phyloP scores from a whole-genome alignment of 2,113 vertebrate species.

The Chamaea fasciata region DNA sequence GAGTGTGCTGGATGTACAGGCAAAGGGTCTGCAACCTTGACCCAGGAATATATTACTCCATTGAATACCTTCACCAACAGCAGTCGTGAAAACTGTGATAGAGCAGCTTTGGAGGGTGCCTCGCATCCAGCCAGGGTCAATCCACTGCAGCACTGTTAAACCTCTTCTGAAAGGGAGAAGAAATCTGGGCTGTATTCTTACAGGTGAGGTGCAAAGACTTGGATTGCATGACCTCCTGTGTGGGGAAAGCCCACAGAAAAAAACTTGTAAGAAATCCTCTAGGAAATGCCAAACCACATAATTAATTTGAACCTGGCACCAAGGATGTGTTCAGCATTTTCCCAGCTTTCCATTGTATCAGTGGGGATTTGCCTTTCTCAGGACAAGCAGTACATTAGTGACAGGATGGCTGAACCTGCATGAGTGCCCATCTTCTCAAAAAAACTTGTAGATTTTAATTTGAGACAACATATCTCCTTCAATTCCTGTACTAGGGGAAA shows the following conservation, averaged over 20 bases:
- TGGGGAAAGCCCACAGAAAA: background rate
- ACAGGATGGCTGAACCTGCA: background rate
- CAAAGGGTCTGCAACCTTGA: background rate
- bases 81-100: background rate
- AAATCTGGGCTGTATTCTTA: background rate
- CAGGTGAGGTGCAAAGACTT: background rate
- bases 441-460: background rate
- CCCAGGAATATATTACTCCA: background rate
- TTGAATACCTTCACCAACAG: background rate
- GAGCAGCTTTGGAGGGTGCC: background rate
- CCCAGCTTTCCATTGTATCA: background rate
- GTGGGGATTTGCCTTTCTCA: background rate
- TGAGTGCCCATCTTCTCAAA: background rate
- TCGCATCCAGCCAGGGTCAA: background rate
- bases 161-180: background rate
- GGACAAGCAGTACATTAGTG: background rate
- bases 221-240: background rate
- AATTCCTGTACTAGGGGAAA: background rate
- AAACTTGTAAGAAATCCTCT: background rate
- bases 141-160: background rate
- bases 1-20: background rate
- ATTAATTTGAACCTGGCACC: background rate
- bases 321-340: background rate
- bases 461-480: background rate
- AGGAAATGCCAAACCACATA: background rate